Percentiles rank a stretch among this genome's conserved stretches.
Evolutionary conservation across 2,888 invertebrate species (phyloP).

Genomic region (Drosophila meridionalis): DNA sequence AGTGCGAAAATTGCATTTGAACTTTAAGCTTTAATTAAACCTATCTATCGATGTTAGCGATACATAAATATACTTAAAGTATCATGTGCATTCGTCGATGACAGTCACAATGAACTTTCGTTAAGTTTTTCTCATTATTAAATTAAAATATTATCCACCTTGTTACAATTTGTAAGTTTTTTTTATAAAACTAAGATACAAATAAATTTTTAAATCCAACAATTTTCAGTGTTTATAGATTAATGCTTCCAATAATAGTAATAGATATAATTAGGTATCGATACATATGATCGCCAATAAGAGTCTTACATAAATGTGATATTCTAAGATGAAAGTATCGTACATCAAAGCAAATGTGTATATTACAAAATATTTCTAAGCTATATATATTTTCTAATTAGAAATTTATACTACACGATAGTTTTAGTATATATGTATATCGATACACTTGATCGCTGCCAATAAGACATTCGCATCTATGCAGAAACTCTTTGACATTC

Average conservation of each 20-base stretch:
- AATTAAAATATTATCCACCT: background rate
- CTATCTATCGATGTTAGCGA: background rate
- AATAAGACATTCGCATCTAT: background rate
- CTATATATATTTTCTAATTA: no score
- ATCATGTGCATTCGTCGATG: background rate
- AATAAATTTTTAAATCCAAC: no score
- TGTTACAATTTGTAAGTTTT: no score
- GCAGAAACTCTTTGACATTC: background rate
- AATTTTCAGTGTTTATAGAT: no score
- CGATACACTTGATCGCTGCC: background rate
- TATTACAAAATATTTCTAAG: background rate
- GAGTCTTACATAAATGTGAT: no score
- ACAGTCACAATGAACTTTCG: slow-evolving; percentile 1
- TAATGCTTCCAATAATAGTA: no score
- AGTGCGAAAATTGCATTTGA: slow-evolving; percentile 1
- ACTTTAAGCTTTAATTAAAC: slow-evolving; percentile 8
- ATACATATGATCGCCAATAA: no score
- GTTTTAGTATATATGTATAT: background rate
- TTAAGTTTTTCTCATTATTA: background rate
- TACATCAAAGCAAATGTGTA: background rate
- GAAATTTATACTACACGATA: background rate
- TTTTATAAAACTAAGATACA: no score
- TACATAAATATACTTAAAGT: background rate
- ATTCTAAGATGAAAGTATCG: background rate
- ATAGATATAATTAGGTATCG: no score